These are phyloP conservation scores for Hemiprocne comata DNA, from an alignment of 2,113 vertebrate genomes.

Conservation along the genomic window DNA sequence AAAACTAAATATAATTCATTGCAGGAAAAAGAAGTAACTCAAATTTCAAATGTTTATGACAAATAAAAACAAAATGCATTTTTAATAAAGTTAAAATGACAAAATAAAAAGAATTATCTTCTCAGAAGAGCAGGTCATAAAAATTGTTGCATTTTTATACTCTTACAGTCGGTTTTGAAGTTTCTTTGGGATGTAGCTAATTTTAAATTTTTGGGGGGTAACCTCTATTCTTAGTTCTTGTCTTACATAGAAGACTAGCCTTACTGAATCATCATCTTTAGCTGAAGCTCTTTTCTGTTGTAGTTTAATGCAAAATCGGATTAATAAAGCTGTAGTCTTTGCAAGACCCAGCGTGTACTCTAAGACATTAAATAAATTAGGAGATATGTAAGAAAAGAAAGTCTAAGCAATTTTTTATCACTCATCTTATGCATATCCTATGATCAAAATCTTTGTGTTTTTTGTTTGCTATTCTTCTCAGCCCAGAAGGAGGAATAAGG, in stretches of 20 bases:
- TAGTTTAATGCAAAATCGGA: background rate
- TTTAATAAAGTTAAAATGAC: background rate
- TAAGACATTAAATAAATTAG: background rate
- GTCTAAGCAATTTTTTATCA: background rate
- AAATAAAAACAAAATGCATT: background rate
- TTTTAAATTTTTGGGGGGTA: background rate
- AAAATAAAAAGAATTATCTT: background rate
- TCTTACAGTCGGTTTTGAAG: background rate
- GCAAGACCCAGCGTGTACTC: background rate
- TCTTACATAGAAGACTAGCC: background rate
- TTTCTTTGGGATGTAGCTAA: background rate
- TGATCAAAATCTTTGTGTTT: fast-evolving
- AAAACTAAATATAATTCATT: background rate
- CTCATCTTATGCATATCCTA: background rate
- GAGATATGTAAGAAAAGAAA: background rate
- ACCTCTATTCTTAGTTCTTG: background rate
- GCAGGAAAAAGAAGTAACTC: background rate
- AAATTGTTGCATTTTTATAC: background rate
- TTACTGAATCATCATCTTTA: background rate
- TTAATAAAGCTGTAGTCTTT: background rate
- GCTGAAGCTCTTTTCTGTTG: background rate
- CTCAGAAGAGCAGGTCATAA: background rate
- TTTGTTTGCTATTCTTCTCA: background rate
- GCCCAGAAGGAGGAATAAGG: background rate
- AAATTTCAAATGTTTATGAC: background rate